phyloP scores from a whole-genome alignment of 2,888 invertebrate genomes.

The Drosophila hamatofila region DNA sequence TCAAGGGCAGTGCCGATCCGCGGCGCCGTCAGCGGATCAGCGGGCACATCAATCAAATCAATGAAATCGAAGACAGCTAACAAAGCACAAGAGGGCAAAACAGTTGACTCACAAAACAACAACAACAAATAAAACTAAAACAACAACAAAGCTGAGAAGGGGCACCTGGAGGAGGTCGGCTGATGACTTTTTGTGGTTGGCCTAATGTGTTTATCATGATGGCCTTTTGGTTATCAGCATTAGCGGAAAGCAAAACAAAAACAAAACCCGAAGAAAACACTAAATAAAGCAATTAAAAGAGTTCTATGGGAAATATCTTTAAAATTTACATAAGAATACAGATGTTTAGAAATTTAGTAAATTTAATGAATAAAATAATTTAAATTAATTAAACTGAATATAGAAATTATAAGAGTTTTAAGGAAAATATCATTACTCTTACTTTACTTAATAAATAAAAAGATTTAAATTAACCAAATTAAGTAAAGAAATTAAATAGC shows the following conservation, averaged over 20 bases:
- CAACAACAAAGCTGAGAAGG: neutral
- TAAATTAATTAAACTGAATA: too few relatives aligned
- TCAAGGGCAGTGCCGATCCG: conserved; percentile 66
- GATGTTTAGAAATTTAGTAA: neutral
- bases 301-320: neutral
- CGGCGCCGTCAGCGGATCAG: conserved; percentile 65
- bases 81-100: conserved; percentile 37
- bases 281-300: conserved; percentile 27
- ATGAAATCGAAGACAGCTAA: conserved; percentile 75
- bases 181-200: conserved; percentile 64
- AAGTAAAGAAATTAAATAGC: too few relatives aligned
- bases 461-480: too few relatives aligned
- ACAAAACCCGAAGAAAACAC: conserved; percentile 28
- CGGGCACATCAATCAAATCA: conserved; percentile 79
- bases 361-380: neutral
- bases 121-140: neutral
- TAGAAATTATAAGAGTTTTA: too few relatives aligned
- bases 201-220: conserved; percentile 65
- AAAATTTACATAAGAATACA: neutral
- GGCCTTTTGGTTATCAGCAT: conserved; percentile 44
- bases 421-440: too few relatives aligned
- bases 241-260: conserved; percentile 38
- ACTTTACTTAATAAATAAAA: too few relatives aligned
- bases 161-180: conserved; percentile 46
- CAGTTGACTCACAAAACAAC: conserved; percentile 25